A percentile compares a stretch with the other conserved stretches of the same genome.
phyloP scores from a whole-genome alignment of 2,888 invertebrate genomes.

The Onthophagus sagittarius region DNA sequence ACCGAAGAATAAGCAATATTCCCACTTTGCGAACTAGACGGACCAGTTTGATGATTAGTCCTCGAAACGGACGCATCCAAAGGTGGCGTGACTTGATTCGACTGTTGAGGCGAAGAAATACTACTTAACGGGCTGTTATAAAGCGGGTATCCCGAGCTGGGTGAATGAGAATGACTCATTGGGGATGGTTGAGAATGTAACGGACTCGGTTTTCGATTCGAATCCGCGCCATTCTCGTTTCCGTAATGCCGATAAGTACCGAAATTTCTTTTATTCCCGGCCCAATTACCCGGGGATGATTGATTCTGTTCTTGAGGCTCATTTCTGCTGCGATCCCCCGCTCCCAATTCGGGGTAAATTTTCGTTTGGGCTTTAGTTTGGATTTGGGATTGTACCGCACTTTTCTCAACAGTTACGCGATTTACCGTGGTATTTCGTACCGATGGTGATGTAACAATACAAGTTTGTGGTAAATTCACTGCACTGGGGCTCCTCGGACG shows the following conservation, averaged over 20 bases:
- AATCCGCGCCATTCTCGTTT: conserved; percentile 51
- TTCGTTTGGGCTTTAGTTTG: conserved; percentile 77
- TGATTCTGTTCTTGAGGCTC: conserved; percentile 61
- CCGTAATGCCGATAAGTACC: conserved; percentile 53
- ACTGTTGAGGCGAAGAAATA: conserved; percentile 67
- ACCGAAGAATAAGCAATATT: conserved; percentile 77
- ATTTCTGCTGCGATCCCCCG: conserved; percentile 38
- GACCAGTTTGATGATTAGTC: conserved; percentile 45
- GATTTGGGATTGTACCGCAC: conserved; percentile 49
- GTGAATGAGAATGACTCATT: conserved; percentile 61
- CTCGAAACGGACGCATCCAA: conserved; percentile 68
- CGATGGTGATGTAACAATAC: conserved; percentile 68
- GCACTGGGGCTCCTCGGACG: conserved; percentile 41
- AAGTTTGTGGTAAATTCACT: conserved; percentile 66
- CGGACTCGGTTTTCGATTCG: conserved; percentile 65
- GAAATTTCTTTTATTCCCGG: conserved; percentile 48
- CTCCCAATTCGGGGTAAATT: conserved; percentile 65
- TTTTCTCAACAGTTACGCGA: conserved; percentile 47
- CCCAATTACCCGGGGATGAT: conserved; percentile 65
- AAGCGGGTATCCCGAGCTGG: conserved; percentile 75
- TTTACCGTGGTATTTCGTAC: conserved; percentile 50
- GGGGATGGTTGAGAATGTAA: conserved; percentile 70
- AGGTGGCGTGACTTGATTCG: conserved; percentile 58
- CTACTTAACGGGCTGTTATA: conserved; percentile 81
- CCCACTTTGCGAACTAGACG: conserved; percentile 49